Percentiles rank a stretch among this genome's conserved stretches.
Evolutionary conservation across 2,797 vertebrate genomes (phyloP).

Genomic region (Arremon brunneinucha): DNA sequence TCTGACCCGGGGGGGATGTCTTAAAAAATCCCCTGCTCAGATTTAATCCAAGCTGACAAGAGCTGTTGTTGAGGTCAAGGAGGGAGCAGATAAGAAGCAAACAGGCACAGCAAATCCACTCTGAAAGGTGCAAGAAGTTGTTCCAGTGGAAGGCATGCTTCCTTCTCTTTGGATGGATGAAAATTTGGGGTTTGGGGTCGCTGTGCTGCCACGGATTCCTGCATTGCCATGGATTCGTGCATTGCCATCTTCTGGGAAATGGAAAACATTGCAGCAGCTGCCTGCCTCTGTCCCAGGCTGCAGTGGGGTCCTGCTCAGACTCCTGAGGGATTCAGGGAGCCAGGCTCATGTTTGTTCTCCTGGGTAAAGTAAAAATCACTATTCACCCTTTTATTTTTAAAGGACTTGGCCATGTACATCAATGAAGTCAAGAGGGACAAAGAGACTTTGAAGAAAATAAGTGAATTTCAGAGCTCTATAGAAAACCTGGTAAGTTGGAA

Average conservation of each 20-base stretch:
- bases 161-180: not conserved
- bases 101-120: not conserved
- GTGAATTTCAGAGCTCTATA: constrained; percentile 96
- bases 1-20: not conserved
- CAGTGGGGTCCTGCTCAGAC: not conserved
- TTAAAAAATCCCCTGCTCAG: not conserved
- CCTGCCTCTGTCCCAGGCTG: not conserved
- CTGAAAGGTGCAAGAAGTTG: not conserved
- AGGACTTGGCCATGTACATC: constrained; percentile 99
- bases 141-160: not conserved
- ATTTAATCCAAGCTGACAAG: constrained; percentile 51
- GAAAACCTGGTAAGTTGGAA: constrained; percentile 89
- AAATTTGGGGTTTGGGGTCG: not conserved
- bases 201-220: not conserved
- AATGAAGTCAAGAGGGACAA: constrained; percentile 98
- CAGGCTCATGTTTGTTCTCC: rapidly evolving
- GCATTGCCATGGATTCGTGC: not conserved
- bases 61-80: not conserved
- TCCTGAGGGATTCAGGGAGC: not conserved
- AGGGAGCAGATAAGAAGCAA: not conserved
- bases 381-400: not conserved
- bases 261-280: not conserved
- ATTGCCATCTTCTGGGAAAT: constrained; percentile 52
- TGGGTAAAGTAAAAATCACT: not conserved
- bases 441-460: constrained; percentile 97